Evolutionary conservation across 2,113 vertebrate species (phyloP), one percentile per base, ranked within the genome.

Genomic region (Rhabdomys dilectus): DNA sequence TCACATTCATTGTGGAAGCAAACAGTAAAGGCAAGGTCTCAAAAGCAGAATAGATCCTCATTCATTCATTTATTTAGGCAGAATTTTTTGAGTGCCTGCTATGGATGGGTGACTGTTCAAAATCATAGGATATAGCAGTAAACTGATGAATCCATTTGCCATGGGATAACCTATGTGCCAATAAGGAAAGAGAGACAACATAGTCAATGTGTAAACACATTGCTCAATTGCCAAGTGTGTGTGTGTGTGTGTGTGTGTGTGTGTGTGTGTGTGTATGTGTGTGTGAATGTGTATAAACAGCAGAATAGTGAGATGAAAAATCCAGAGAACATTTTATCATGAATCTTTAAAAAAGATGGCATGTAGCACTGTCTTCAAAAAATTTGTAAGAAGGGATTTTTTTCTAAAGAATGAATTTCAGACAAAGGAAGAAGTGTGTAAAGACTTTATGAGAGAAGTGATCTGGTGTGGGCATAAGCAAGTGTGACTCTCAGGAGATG

Each of bases 401-500:
- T 91, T 73, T 19, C 39, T 66, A 36, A 53, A 31, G 56, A 93
- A 48, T 48, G 17, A 68, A 53, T 60, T 78, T 31, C 62, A 53
- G 42, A 72, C n/a, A 48, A 26, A 56, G 2, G 4, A 34, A n/a
- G 5, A 51, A 56, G 19, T 12, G 2, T 48, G 11, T 68, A 22
- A 75, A 62, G n/a, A 45, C 21, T 45, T 16, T 10, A 45, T 45
- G 53, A 73, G 34, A n/a, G 24, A 70, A 66, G 51, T 68, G 82
- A 7, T 17, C 10, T 10, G 34, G 58, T 4, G 34, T 60, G 45
- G 24, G 15, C 42, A 88, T 60, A 36, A 13, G 24, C n/a, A 34
- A 1, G 3, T 0, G 1, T 88, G 70, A 7, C 8, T 2, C 2
- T 34, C 16, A 17, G 10, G 15, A 22, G 8, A 78, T 53, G 21